phyloP scores from a whole-genome alignment of 2,113 vertebrate genomes.

The Amphilophus citrinellus region DNA sequence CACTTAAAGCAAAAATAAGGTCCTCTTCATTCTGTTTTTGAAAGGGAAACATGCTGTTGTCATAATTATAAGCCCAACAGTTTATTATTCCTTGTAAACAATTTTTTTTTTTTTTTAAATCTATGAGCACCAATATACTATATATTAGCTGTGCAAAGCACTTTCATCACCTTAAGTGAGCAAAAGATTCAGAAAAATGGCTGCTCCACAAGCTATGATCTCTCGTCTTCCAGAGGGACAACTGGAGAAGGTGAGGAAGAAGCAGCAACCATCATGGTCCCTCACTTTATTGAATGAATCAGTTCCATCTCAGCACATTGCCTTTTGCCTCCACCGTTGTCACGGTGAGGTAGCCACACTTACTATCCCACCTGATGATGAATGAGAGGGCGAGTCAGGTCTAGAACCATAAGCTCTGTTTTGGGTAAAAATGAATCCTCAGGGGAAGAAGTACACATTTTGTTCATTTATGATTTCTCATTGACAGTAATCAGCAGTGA shows the following conservation, averaged over 20 bases:
- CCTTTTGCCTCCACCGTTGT: slow-evolving; percentile 21
- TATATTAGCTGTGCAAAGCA: neutral
- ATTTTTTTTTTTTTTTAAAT: neutral
- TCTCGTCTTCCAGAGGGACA: neutral
- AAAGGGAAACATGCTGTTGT: neutral
- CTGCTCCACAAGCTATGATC: neutral
- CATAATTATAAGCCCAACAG: neutral
- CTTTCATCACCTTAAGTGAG: neutral
- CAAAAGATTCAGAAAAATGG: too few relatives aligned
- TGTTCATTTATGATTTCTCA: neutral
- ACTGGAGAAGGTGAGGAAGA: slow-evolving; percentile 1
- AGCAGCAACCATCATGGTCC: neutral
- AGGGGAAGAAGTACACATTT: neutral
- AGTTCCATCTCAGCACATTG: neutral
- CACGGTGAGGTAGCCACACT: slow-evolving; percentile 17
- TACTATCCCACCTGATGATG: slow-evolving; percentile 24
- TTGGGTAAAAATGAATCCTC: neutral
- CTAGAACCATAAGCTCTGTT: neutral
- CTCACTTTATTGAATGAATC: neutral
- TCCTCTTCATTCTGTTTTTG: neutral
- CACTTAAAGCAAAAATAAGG: neutral
- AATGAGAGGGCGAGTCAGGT: neutral
- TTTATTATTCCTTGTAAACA: neutral
- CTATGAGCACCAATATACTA: neutral
- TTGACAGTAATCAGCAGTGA: neutral